phyloP scores from a whole-genome alignment of 2,797 vertebrate species.

The Harpagifer antarcticus region DNA sequence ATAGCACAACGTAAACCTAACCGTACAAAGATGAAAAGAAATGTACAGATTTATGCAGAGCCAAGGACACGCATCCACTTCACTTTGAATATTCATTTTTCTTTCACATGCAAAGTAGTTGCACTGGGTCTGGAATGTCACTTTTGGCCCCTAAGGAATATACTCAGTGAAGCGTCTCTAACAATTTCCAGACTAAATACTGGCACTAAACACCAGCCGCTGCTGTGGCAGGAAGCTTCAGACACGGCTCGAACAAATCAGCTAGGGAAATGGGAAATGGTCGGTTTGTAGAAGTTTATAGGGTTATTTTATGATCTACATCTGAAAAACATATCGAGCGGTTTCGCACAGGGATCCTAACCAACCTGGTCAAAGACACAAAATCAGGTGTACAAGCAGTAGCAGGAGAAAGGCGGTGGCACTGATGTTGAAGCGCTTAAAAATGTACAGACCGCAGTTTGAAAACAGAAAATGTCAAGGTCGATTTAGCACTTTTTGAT shows the following conservation, averaged over 20 bases:
- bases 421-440: slow-evolving; percentile 11
- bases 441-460: slow-evolving; percentile 12
- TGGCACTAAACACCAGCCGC: slow-evolving; percentile 70
- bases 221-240: slow-evolving; percentile 68
- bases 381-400: slow-evolving; percentile 50
- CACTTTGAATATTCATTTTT: slow-evolving; percentile 72
- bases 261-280: slow-evolving; percentile 48
- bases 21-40: slow-evolving; percentile 26
- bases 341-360: slow-evolving; percentile 49
- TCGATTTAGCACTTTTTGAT: slow-evolving; percentile 17
- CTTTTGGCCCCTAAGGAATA: slow-evolving; percentile 66
- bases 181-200: slow-evolving; percentile 78
- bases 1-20: background rate
- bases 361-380: slow-evolving; percentile 25
- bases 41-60: slow-evolving; percentile 37
- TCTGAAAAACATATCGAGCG: slow-evolving; percentile 68
- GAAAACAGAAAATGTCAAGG: background rate
- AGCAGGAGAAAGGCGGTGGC: slow-evolving; percentile 1
- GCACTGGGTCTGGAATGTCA: slow-evolving; percentile 71
- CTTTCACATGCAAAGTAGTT: slow-evolving; percentile 72
- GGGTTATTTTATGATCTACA: slow-evolving; percentile 69
- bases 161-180: slow-evolving; percentile 68
- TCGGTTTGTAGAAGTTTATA: slow-evolving; percentile 60
- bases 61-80: slow-evolving; percentile 29
- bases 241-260: slow-evolving; percentile 75